These are phyloP conservation scores for Pyrocephalus nanus DNA, from an alignment of 2,797 vertebrate genomes.

Conservation along the genomic window DNA sequence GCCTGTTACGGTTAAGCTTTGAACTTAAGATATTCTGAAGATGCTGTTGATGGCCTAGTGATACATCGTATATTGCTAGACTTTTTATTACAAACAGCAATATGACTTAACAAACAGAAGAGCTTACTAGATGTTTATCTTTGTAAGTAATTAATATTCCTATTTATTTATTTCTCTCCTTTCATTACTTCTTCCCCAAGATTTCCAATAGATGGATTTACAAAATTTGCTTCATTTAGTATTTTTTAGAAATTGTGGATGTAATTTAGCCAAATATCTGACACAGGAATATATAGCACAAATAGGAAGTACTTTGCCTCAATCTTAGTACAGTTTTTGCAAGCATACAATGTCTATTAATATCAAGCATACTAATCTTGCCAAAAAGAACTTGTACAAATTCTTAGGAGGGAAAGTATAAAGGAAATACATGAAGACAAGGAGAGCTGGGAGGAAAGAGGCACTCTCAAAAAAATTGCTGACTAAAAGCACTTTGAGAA, in stretches of 20 bases:
- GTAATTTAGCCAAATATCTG: not conserved
- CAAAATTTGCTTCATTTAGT: not conserved
- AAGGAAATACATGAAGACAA: constrained; percentile 18
- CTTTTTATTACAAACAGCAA: not conserved
- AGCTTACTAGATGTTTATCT: not conserved
- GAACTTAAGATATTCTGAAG: not conserved
- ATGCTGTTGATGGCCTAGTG: not conserved
- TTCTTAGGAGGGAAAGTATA: not conserved
- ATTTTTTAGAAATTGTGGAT: not conserved
- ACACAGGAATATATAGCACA: not conserved
- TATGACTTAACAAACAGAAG: not conserved
- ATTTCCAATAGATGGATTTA: not conserved
- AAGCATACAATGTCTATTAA: not conserved
- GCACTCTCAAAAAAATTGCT: constrained; percentile 41
- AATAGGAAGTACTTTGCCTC: not conserved
- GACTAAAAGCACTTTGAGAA: constrained; percentile 27
- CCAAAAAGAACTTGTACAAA: not conserved
- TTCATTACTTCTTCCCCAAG: not conserved
- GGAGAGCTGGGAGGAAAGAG: not conserved
- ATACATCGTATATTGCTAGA: not conserved
- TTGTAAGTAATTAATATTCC: not conserved
- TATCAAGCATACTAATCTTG: not conserved
- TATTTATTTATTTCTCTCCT: not conserved
- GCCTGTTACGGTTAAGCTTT: not conserved
- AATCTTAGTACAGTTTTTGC: not conserved